Evolutionary conservation across 2,113 vertebrate species (phyloP).

Genomic region (Saccopteryx leptura): DNA sequence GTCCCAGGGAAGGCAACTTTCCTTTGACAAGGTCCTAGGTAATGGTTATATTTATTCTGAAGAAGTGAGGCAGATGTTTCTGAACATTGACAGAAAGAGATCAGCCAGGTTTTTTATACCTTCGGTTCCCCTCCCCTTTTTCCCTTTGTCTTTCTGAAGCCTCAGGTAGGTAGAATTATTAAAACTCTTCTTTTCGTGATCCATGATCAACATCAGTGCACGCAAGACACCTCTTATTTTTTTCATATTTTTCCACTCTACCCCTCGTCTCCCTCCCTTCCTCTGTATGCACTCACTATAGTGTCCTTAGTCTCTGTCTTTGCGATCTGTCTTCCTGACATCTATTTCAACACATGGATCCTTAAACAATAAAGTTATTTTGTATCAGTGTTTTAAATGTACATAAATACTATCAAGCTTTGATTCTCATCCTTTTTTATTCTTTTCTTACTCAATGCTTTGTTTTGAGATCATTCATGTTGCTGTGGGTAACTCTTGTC

Average conservation of each 20-base stretch:
- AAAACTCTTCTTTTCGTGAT: not conserved
- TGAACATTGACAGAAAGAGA: not conserved
- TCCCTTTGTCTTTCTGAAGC: not conserved
- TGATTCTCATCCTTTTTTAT: not conserved
- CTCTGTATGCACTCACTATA: accelerated
- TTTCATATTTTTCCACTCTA: not conserved
- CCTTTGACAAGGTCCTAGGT: not conserved
- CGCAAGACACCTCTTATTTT: not conserved
- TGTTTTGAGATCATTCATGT: not conserved
- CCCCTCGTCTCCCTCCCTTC: no score
- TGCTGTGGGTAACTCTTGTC: not conserved
- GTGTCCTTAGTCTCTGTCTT: not conserved
- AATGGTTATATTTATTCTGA: not conserved
- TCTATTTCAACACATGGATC: not conserved
- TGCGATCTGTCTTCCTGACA: not conserved
- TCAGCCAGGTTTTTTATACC: not conserved
- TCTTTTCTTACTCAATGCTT: not conserved
- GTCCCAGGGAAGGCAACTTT: not conserved
- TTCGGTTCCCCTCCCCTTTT: not conserved
- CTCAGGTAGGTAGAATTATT: not conserved
- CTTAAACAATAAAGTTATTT: slow-evolving; percentile 4
- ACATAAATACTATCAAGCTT: not conserved
- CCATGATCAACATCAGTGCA: not conserved
- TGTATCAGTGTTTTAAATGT: not conserved
- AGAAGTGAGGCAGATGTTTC: not conserved